Base-by-base conservation (phyloP, 2,113 vertebrate species). In the Gobiocypris rarus region DNA sequence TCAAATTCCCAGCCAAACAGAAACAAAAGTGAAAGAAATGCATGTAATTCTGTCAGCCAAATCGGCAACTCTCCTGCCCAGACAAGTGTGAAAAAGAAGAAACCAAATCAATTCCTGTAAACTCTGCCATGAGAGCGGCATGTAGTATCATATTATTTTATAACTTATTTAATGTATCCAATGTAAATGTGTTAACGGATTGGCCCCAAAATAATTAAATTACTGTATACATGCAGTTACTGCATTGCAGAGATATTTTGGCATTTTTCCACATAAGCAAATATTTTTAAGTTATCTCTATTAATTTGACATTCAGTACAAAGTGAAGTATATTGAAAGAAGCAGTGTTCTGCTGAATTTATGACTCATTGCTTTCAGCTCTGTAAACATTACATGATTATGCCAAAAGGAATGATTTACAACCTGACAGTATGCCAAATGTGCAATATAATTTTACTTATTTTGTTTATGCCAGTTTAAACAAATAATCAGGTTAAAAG, bases 1-100 rank as follows among this genome's bases (percentile, higher is more conserved):
- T 91, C 86, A 86, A 87, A 92, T 89, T 82, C 81, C 79, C 74
- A 71, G 63, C 82, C 54, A 75, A 75, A 75, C 81, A 43, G 52
- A 59, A 28, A 22, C 34, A 54, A 86, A 85, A 77, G 82, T 79
- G 80, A 69, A 81, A 79, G 85, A 86, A 84, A 63, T 54, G 24
- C 63, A 45, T 50, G 75, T 74, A 81, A 81, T 71, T 74, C 77
- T 59, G 41, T 85, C 77, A 74, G 17, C 63, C 83, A 79, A 71
- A 73, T 74, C 63, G 24, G 28, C 15, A n/a, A 65, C 63, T 41
- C 9, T 84, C 81, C 15, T 73, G 22, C 82, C 80, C 79, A 85
- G 89, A 89, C 85, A 91, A 86, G 84, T 24, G 22, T 38, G 3
- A 74, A 31, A 69, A 19, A 24, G n/a, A 9, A 54, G 31, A 67